phyloP scores from a whole-genome alignment of 1,140 invertebrate species.

The Phymastichus coffea region DNA sequence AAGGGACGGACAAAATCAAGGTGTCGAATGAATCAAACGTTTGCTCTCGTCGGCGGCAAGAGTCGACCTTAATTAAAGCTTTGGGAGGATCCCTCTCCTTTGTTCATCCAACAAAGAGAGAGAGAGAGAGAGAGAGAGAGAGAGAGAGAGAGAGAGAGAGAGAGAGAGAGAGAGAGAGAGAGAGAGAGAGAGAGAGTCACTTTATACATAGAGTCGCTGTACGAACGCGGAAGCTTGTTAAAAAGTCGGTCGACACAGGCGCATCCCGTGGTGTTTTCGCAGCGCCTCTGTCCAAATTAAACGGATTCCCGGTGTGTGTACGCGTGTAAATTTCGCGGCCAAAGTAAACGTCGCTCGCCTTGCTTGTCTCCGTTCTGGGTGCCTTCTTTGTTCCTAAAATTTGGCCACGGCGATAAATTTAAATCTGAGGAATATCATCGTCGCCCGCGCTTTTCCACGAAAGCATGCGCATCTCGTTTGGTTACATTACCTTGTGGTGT shows the following conservation, averaged over 20 bases:
- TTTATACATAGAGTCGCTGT: background rate
- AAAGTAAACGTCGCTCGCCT: constrained; percentile 17
- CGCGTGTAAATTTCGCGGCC: constrained; percentile 1
- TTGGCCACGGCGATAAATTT: too few species aligned
- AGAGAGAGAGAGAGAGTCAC: background rate
- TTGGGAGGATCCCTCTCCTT: too few species aligned
- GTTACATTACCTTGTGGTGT: constrained; percentile 48
- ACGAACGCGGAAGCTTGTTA: constrained; percentile 12
- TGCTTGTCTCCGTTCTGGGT: background rate
- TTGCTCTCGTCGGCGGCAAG: background rate
- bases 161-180: background rate
- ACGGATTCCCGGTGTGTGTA: constrained; percentile 12
- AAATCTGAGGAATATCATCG: too few species aligned
- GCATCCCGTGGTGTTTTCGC: constrained; percentile 32
- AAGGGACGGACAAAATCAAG: too few species aligned
- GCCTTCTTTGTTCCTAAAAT: too few species aligned
- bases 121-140: background rate
- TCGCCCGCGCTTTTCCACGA: too few species aligned
- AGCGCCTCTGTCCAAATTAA: constrained; percentile 11
- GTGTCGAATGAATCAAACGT: constrained; percentile 13
- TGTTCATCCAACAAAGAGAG: too few species aligned
- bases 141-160: background rate
- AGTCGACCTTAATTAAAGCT: too few species aligned
- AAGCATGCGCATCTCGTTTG: too few species aligned
- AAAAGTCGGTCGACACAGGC: constrained; percentile 11